Evolutionary conservation across 2,888 invertebrate genomes (phyloP).

Genomic region (Trissolcus brochymenae): DNA sequence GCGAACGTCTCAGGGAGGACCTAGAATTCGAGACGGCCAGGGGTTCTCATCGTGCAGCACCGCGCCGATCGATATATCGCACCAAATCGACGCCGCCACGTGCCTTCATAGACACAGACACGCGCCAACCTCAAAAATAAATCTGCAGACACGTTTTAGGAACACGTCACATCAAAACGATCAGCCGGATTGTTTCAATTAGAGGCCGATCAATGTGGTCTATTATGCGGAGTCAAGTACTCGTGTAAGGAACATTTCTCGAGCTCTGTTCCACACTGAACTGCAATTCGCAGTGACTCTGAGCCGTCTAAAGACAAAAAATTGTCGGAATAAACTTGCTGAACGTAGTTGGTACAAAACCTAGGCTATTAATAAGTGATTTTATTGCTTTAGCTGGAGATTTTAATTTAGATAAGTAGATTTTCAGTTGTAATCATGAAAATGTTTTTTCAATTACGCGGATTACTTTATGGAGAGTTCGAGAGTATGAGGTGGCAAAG

Average conservation of each 20-base stretch:
- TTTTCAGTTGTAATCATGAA: slow-evolving; percentile 37
- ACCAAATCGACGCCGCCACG: slow-evolving; percentile 36
- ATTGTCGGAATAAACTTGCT: slow-evolving; percentile 14
- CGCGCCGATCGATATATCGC: slow-evolving; percentile 50
- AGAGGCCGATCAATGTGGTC: slow-evolving; percentile 19
- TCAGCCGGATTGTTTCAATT: slow-evolving; percentile 26
- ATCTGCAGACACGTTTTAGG: slow-evolving; percentile 17
- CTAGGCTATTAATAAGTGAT: slow-evolving; percentile 32
- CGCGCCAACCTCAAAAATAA: slow-evolving; percentile 37
- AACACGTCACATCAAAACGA: slow-evolving; percentile 24
- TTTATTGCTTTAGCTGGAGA: slow-evolving; percentile 17
- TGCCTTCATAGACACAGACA: slow-evolving; percentile 40
- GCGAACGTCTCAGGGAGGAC: slow-evolving; percentile 73
- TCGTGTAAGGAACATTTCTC: neutral
- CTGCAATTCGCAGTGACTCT: neutral
- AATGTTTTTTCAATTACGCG: slow-evolving; percentile 47
- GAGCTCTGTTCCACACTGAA: neutral
- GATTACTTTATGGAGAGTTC: slow-evolving; percentile 20
- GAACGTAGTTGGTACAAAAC: slow-evolving; percentile 15
- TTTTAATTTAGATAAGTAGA: slow-evolving; percentile 50
- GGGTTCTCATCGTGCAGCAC: slow-evolving; percentile 67
- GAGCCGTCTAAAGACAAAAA: slow-evolving; percentile 1
- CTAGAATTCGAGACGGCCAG: slow-evolving; percentile 72
- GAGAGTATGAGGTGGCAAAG: neutral
- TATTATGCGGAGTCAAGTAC: slow-evolving; percentile 17